Conservation (phyloP, 2,113 vertebrate species). For the Nerophis lumbriciformis region DNA sequence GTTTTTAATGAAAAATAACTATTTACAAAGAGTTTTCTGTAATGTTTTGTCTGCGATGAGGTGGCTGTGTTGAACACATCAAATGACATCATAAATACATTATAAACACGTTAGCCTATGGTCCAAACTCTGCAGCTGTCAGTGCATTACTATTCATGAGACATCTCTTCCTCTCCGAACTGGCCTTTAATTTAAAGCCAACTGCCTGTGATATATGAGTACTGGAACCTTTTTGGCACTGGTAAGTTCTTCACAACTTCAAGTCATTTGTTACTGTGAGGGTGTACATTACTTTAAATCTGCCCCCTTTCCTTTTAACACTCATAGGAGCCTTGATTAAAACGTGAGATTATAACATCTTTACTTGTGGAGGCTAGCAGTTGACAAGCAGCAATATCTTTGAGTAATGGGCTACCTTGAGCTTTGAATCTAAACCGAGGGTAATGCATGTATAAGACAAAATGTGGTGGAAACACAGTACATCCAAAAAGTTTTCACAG, state of each 20-base stretch:
- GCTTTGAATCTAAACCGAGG: background rate
- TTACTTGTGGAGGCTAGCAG: constrained; percentile 11
- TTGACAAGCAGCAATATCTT: constrained; percentile 7
- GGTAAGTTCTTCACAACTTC: constrained; percentile 17
- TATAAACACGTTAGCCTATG: constrained; percentile 14
- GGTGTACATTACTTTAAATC: constrained; percentile 16
- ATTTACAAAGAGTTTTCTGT: no score
- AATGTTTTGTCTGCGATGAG: background rate
- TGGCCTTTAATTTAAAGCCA: constrained; percentile 29
- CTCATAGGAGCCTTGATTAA: constrained; percentile 21
- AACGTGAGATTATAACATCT: constrained; percentile 30
- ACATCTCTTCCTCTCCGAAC: constrained; percentile 14
- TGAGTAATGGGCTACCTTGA: constrained; percentile 22
- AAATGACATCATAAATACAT: constrained; percentile 6
- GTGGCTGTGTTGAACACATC: background rate
- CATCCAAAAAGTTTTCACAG: no score
- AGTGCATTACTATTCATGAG: constrained; percentile 15
- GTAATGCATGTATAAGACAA: background rate
- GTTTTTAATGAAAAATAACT: background rate
- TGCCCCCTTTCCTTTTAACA: constrained; percentile 14
- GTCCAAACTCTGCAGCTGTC: constrained; percentile 1
- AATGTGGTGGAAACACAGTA: background rate
- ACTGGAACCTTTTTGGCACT: constrained; percentile 19
- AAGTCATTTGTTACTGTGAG: constrained; percentile 24
- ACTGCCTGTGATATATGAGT: constrained; percentile 31